Evolutionary conservation across 1,140 invertebrate genomes (phyloP).

Genomic region (Lordiphosa collinella): DNA sequence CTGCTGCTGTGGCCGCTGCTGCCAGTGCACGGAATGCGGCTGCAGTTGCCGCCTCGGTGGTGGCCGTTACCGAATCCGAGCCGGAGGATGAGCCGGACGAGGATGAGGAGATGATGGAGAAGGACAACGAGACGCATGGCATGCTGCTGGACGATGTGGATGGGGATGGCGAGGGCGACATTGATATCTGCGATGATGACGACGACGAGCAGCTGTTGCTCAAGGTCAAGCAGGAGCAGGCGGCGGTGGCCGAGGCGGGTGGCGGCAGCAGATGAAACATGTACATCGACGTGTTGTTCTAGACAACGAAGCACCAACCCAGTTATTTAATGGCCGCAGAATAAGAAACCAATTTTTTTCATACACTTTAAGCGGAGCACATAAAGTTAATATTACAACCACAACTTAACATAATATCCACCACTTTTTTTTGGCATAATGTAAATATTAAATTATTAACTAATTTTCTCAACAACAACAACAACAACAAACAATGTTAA

Average conservation of each 20-base stretch:
- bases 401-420: slow-evolving; percentile 25
- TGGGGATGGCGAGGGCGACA: slow-evolving; percentile 7
- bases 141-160: slow-evolving; percentile 17
- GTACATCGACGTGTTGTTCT: slow-evolving; percentile 75
- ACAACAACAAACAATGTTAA: slow-evolving; percentile 12
- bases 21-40: slow-evolving; percentile 54
- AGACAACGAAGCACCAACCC: slow-evolving; percentile 17
- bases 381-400: slow-evolving; percentile 10
- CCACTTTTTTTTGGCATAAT: slow-evolving; percentile 27
- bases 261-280: slow-evolving; percentile 70
- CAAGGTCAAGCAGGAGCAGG: slow-evolving; percentile 66
- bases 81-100: slow-evolving; percentile 48
- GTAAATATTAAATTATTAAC: slow-evolving; percentile 55
- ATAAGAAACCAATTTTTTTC: not conserved
- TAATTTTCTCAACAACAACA: slow-evolving; percentile 2
- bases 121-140: slow-evolving; percentile 32
- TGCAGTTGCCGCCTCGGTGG: slow-evolving; percentile 42
- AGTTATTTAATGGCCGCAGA: not conserved
- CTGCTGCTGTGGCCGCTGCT: slow-evolving; percentile 61
- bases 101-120: slow-evolving; percentile 41
- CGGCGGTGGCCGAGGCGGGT: slow-evolving; percentile 1
- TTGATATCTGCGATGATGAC: slow-evolving; percentile 12
- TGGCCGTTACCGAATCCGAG: slow-evolving; percentile 46
- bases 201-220: slow-evolving; percentile 64
- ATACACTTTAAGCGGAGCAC: slow-evolving; percentile 1